phyloP scores from a whole-genome alignment of 2,888 invertebrate genomes.

The Chouioia cunea region DNA sequence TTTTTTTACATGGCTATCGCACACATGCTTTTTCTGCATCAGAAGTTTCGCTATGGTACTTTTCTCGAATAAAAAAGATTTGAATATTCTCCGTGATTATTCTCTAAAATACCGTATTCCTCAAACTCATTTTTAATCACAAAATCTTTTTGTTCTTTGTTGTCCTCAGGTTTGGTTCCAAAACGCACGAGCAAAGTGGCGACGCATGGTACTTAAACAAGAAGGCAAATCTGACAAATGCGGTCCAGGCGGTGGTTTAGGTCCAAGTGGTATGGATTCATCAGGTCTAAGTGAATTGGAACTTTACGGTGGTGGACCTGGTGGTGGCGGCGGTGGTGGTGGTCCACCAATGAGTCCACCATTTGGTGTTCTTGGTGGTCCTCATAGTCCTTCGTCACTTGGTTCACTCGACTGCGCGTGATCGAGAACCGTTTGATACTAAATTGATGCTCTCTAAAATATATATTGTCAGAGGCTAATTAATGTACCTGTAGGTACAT shows the following conservation, averaged over 20 bases:
- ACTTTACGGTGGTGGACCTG: conserved; percentile 67
- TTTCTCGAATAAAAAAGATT: neutral
- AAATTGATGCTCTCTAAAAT: too few species aligned
- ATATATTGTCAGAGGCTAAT: neutral
- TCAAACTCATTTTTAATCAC: too few species aligned
- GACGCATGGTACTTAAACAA: conserved; percentile 87
- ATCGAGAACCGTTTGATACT: conserved; percentile 55
- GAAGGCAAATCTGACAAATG: conserved; percentile 83
- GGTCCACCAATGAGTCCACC: conserved; percentile 80
- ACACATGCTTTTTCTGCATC: neutral
- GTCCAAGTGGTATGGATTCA: conserved; percentile 65
- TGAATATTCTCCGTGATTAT: too few species aligned
- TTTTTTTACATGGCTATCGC: conserved; percentile 3
- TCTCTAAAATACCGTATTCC: too few species aligned
- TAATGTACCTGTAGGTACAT: conserved; percentile 8
- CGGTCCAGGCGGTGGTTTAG: conserved; percentile 72
- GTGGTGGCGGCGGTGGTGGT: conserved; percentile 75
- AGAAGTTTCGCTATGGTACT: neutral
- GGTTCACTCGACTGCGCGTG: conserved; percentile 82
- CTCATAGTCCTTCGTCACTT: conserved; percentile 79
- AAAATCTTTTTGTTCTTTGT: conserved; percentile 8
- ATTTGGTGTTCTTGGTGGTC: conserved; percentile 78
- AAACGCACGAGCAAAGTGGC: conserved; percentile 94
- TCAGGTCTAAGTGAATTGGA: conserved; percentile 69
- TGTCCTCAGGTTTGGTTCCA: conserved; percentile 93